These are phyloP conservation scores for Prietella phreatophila DNA, from an alignment of 2,113 vertebrate genomes.

Conservation along the genomic window DNA sequence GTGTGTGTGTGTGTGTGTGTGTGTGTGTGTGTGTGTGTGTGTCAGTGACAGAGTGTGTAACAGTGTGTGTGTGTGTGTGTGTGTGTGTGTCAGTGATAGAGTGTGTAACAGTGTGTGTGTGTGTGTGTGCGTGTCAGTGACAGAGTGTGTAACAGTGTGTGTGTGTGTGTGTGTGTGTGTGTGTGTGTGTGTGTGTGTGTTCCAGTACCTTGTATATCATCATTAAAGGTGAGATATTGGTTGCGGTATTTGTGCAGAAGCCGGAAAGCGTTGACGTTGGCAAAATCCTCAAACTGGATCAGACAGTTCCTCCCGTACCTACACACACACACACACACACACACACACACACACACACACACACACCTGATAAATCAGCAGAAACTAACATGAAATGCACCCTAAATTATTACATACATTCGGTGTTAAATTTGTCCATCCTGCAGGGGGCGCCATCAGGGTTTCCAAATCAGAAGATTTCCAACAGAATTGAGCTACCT, in stretches of 20 bases:
- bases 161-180: neutral
- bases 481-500: neutral
- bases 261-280: slow-evolving; percentile 92
- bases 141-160: neutral
- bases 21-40: neutral
- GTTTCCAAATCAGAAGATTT: neutral
- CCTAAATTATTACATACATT: neutral
- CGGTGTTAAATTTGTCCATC: neutral
- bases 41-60: neutral
- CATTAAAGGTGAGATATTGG: slow-evolving; percentile 96
- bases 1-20: neutral
- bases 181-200: neutral
- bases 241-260: slow-evolving; percentile 90
- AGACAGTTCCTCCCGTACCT: slow-evolving; percentile 93
- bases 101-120: too few relatives aligned
- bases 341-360: neutral
- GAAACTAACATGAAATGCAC: neutral
- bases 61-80: neutral
- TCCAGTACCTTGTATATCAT: slow-evolving; percentile 93
- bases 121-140: neutral
- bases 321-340: slow-evolving; percentile 26
- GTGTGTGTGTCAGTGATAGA: too few relatives aligned
- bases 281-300: slow-evolving; percentile 99
- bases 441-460: slow-evolving; percentile 37
- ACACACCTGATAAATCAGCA: neutral